These are phyloP conservation scores for Actenoides hombroni DNA, from an alignment of 2,113 vertebrate species.

Conservation along the genomic window DNA sequence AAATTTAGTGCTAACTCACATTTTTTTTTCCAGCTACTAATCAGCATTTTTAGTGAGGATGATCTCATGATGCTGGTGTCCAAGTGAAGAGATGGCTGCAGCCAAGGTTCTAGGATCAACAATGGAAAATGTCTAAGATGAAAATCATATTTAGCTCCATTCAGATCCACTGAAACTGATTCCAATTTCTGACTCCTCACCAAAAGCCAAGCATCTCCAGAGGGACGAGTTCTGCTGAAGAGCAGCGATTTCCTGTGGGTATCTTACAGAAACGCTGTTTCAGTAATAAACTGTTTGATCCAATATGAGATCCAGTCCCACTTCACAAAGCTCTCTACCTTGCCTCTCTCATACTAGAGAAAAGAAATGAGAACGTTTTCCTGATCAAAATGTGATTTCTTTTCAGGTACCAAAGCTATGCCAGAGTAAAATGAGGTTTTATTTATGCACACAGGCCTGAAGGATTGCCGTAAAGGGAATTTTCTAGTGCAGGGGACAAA, in stretches of 20 bases:
- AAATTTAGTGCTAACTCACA: background rate
- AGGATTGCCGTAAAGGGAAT: background rate
- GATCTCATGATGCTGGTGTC: background rate
- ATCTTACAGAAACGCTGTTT: background rate
- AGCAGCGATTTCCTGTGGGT: background rate
- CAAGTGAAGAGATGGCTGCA: background rate
- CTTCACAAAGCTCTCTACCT: background rate
- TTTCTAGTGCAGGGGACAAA: conserved; percentile 25
- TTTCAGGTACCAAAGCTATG: background rate
- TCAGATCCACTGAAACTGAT: background rate
- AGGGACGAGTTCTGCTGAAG: background rate
- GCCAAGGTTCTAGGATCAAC: background rate
- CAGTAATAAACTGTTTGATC: background rate
- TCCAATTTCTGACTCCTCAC: background rate
- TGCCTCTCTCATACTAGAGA: background rate
- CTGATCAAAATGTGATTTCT: background rate
- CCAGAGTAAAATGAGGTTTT: background rate
- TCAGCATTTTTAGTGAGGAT: background rate
- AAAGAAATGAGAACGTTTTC: background rate
- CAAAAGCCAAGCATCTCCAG: background rate
- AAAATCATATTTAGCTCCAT: background rate
- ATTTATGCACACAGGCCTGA: background rate
- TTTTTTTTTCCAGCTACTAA: background rate
- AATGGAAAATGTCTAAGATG: background rate
- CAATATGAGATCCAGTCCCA: background rate